Conservation (phyloP, 2,113 vertebrate genomes). For the Ictalurus furcatus region DNA sequence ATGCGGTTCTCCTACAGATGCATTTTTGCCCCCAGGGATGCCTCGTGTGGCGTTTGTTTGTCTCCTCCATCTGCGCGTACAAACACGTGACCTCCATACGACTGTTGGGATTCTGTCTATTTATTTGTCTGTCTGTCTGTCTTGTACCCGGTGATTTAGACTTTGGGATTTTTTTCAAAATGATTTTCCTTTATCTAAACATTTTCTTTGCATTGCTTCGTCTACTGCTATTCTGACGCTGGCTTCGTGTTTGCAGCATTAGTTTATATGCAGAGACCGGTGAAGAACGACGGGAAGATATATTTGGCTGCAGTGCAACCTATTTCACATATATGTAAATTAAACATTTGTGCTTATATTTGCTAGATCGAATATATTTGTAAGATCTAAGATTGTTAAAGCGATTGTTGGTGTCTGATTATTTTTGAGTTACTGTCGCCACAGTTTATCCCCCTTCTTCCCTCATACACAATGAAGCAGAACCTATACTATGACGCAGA, state of each 20-base stretch:
- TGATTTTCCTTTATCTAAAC: background rate
- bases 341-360: background rate
- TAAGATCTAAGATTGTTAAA: background rate
- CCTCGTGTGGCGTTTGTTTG: too few species aligned
- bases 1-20: background rate
- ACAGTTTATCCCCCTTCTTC: background rate
- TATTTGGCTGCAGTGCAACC: background rate
- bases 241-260: background rate
- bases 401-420: background rate
- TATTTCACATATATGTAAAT: background rate
- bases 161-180: background rate
- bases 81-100: background rate
- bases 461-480: background rate
- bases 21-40: background rate
- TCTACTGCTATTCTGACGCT: background rate
- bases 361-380: background rate
- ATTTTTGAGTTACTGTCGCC: background rate
- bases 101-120: background rate
- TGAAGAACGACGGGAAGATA: background rate
- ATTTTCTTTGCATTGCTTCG: background rate
- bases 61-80: too few species aligned
- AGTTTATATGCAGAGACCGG: background rate
- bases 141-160: background rate
- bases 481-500: slow-evolving; percentile 39
- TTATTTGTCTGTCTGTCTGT: too few species aligned